Percentiles rank a stretch among this genome's conserved stretches.
These are phyloP conservation scores for Phrynocephalus versicolor DNA, from an alignment of 2,113 vertebrate species.

Conservation along the genomic window DNA sequence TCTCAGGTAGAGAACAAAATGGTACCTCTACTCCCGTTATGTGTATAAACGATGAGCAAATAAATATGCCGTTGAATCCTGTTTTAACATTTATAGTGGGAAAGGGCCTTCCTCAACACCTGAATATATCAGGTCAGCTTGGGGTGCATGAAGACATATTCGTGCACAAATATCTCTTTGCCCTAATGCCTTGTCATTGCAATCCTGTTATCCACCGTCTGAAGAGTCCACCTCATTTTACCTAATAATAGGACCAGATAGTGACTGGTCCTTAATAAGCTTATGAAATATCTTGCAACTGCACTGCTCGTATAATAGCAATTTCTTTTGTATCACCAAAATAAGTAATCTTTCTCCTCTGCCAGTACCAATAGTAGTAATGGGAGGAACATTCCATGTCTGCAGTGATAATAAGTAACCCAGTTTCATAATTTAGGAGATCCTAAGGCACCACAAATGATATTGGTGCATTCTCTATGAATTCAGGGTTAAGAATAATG, in stretches of 20 bases:
- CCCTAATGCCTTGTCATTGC: background rate
- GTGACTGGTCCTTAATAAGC: background rate
- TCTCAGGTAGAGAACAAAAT: background rate
- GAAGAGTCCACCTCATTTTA: background rate
- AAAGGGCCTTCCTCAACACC: background rate
- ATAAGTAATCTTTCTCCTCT: background rate
- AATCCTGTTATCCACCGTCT: background rate
- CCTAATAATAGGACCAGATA: background rate
- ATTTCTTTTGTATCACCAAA: background rate
- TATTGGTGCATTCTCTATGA: background rate
- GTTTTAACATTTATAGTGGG: background rate
- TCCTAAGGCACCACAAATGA: background rate
- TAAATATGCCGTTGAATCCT: background rate
- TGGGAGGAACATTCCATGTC: no score
- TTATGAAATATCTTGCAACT: background rate
- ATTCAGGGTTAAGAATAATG: constrained; percentile 6
- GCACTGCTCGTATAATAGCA: no score
- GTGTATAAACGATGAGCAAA: background rate
- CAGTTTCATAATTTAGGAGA: background rate
- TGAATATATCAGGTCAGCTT: background rate
- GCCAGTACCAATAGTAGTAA: no score
- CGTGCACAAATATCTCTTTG: background rate
- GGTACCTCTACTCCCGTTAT: background rate
- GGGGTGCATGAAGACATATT: background rate
- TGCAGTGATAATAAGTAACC: background rate